These are phyloP conservation scores for Pristionchus maxplancki DNA, from an alignment of 2,888 invertebrate species.

Conservation along the genomic window DNA sequence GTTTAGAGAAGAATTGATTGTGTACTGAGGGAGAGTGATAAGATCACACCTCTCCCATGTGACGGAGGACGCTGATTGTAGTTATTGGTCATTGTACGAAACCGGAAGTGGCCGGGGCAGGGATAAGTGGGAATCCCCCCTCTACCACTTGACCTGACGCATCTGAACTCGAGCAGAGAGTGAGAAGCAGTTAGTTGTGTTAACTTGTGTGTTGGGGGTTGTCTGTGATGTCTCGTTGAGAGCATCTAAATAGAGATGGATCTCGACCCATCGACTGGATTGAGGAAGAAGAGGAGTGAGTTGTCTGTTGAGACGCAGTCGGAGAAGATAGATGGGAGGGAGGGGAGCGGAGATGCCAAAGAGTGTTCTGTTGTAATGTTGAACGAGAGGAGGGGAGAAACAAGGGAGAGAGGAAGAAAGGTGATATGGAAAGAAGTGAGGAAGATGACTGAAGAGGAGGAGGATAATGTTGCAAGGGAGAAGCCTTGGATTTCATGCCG, in stretches of 20 bases:
- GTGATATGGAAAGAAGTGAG: constrained; percentile 26
- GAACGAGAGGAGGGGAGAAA: constrained; percentile 14
- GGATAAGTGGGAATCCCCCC: background rate
- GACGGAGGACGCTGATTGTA: background rate
- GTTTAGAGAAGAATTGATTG: background rate
- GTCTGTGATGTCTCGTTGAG: background rate
- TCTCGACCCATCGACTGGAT: background rate
- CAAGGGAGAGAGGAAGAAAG: background rate
- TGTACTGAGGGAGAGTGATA: background rate
- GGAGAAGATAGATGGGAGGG: constrained; percentile 36
- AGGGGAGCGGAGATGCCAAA: constrained; percentile 25
- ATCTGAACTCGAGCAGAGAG: constrained; percentile 18
- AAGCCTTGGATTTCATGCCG: background rate
- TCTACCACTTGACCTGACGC: background rate
- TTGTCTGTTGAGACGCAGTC: constrained; percentile 16
- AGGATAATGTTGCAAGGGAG: constrained; percentile 24
- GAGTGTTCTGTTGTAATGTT: constrained; percentile 51
- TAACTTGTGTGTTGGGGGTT: constrained; percentile 5
- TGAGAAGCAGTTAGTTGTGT: constrained; percentile 15
- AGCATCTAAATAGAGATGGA: constrained; percentile 19
- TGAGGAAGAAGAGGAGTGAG: background rate
- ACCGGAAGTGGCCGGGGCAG: background rate
- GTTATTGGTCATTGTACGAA: background rate
- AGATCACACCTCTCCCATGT: too few relatives aligned
- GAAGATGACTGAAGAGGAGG: constrained; percentile 33